Evolutionary conservation across 2,888 invertebrate genomes (phyloP).

Genomic region (Lasioglossum vierecki): DNA sequence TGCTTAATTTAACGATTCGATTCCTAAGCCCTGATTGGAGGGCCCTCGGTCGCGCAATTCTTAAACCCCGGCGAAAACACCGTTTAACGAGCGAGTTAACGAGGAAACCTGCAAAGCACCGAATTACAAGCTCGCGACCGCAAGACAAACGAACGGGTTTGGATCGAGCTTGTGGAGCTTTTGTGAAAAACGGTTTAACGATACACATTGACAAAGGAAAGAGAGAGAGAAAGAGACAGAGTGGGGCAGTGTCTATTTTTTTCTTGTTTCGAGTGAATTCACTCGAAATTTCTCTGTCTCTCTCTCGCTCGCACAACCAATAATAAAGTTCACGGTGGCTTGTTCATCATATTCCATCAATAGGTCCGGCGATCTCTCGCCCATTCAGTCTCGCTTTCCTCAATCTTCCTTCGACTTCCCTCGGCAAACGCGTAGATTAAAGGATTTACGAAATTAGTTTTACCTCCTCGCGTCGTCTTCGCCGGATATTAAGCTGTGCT

Average conservation of each 20-base stretch:
- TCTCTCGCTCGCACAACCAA: conserved; percentile 65
- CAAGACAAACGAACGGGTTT: conserved; percentile 15
- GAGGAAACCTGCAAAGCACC: conserved; percentile 47
- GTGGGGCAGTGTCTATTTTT: not conserved
- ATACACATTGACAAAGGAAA: conserved; percentile 37
- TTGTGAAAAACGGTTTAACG: conserved; percentile 42
- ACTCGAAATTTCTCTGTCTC: conserved; percentile 48
- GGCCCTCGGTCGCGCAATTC: conserved; percentile 44
- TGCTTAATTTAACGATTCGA: conserved; percentile 55
- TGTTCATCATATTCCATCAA: conserved; percentile 81
- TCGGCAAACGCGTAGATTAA: conserved; percentile 73
- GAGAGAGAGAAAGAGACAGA: not conserved
- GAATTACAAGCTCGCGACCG: conserved; percentile 16
- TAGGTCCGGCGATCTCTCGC: conserved; percentile 65
- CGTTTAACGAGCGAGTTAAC: conserved; percentile 61
- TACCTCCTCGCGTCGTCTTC: conserved; percentile 70
- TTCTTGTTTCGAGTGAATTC: conserved; percentile 49
- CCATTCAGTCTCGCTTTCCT: conserved; percentile 66
- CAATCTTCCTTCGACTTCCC: conserved; percentile 60
- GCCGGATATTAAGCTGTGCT: conserved; percentile 68
- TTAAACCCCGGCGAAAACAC: conserved; percentile 47
- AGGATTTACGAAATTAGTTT: conserved; percentile 78
- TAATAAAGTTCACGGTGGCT: conserved; percentile 73
- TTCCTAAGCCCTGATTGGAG: conserved; percentile 59
- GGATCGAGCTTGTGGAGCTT: conserved; percentile 39